Base-by-base conservation (phyloP, 1,140 invertebrate genomes). In the Ostrea edulis region DNA sequence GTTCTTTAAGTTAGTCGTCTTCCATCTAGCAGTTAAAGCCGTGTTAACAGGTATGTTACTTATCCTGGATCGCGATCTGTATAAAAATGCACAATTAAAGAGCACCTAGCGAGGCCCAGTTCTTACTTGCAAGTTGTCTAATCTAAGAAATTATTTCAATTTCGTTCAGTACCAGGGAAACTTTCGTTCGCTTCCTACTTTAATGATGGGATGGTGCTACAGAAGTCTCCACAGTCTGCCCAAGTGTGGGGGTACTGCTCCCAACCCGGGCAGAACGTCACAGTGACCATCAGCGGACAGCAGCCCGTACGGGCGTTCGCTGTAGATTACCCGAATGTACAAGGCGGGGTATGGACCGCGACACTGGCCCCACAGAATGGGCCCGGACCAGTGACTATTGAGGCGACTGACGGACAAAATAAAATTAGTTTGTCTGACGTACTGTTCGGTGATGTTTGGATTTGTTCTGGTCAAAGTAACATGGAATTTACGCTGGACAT, bases 371-470 rank as follows among this genome's bases (percentile, higher is more conserved):
- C 88, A 17, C 52, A 86, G 17, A 25, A 68, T 0, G 83, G 62
- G n/a, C 82, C 53, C 1, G 62, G 87, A 4, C 89, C 90, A 11
- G 81, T 35, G 3, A 90, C 92, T 12, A 87, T 52, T 17, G 91
- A 90, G 0, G 62, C 25, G 0, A 85, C 82, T 1, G 35, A 53
- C 7, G 85, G 77, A 12, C 58, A 58, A 58, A 62, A 25, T n/a
- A 83, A 25, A 4, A 89, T 94, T 25, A 71, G 51, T 8, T 62
- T 95, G 0, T 84, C 68, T 0, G 91, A 94, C 89, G 91, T 95
- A n/a, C 53, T 94, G 51, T 94, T 95, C 92, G 94, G 94, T 22
- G 94, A 95, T 90, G 93, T 95, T 0, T 95, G 93, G 93, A 53
- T 95, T 0, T 95, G 94, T 88, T 93, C 93, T 58, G 94, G 94